Evolutionary conservation across 2,113 vertebrate genomes (phyloP).

Genomic region (Pipra filicauda): DNA sequence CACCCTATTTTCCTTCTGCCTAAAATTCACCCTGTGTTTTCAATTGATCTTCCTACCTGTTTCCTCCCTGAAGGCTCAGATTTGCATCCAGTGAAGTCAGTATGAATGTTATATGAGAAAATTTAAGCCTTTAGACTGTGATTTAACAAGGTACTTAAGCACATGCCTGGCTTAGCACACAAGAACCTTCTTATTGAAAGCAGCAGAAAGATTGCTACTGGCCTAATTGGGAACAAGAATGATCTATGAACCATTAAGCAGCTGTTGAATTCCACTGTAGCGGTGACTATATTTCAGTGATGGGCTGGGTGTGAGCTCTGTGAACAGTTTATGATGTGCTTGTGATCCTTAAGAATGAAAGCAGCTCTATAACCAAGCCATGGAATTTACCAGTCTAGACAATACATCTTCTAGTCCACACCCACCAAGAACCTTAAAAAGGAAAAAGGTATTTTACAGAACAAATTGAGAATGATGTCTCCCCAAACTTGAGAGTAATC

Average conservation of each 20-base stretch:
- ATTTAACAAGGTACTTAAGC: conserved; percentile 47
- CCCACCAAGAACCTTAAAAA: background rate
- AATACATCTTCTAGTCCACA: background rate
- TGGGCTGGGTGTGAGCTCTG: background rate
- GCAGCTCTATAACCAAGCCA: background rate
- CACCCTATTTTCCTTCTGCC: background rate
- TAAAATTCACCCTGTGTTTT: conserved; percentile 17
- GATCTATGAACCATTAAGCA: conserved; percentile 10
- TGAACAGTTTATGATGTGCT: background rate
- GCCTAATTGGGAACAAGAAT: background rate
- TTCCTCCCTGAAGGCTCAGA: conserved; percentile 7
- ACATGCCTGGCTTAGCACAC: background rate
- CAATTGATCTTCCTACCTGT: conserved; percentile 1
- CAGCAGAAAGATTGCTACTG: conserved; percentile 24
- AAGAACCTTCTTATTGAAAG: conserved; percentile 1
- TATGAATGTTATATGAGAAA: conserved; percentile 30
- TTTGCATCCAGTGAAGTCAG: conserved; percentile 11
- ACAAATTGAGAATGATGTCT: background rate
- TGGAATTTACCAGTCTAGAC: background rate
- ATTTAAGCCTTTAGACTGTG: conserved; percentile 25
- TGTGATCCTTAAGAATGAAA: conserved; percentile 17
- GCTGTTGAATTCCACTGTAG: conserved; percentile 12
- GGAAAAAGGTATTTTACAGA: background rate
- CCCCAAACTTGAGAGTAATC: background rate
- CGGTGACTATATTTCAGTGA: background rate